A percentile compares a stretch with the other conserved stretches of the same genome.
These are phyloP conservation scores for Tenthredo scrophulariae DNA, from an alignment of 2,888 invertebrate genomes.

Conservation along the genomic window DNA sequence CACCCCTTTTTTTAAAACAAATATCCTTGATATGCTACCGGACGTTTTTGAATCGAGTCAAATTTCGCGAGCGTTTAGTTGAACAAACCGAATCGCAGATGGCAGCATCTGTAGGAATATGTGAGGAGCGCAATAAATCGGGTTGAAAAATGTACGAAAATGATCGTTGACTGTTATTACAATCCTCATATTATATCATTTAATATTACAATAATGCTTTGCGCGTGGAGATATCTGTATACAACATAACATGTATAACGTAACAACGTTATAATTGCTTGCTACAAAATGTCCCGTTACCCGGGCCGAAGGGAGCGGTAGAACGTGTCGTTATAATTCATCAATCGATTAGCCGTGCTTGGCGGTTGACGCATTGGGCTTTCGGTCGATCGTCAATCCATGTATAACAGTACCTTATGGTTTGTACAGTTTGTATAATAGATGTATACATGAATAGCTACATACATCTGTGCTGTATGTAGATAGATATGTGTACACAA, in stretches of 20 bases:
- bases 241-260: background rate
- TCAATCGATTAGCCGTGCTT: slow-evolving; percentile 24
- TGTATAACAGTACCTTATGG: slow-evolving; percentile 23
- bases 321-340: slow-evolving; percentile 12
- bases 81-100: background rate
- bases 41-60: background rate
- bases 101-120: background rate
- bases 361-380: slow-evolving; percentile 23
- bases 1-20: background rate
- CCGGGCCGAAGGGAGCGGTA: background rate
- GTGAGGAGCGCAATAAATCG: background rate
- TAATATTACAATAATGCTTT: background rate
- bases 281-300: slow-evolving; percentile 24
- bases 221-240: background rate
- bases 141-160: background rate
- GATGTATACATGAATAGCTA: background rate
- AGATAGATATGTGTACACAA: background rate
- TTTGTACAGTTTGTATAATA: background rate
- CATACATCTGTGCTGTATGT: background rate
- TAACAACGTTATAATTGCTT: background rate
- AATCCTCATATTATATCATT: background rate
- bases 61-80: background rate
- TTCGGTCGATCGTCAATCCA: background rate
- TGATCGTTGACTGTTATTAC: background rate
- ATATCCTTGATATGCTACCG: background rate